A percentile compares a stretch with the other conserved stretches of the same genome.
phyloP scores from a whole-genome alignment of 2,797 vertebrate genomes.

The Tokudaia muenninki region DNA sequence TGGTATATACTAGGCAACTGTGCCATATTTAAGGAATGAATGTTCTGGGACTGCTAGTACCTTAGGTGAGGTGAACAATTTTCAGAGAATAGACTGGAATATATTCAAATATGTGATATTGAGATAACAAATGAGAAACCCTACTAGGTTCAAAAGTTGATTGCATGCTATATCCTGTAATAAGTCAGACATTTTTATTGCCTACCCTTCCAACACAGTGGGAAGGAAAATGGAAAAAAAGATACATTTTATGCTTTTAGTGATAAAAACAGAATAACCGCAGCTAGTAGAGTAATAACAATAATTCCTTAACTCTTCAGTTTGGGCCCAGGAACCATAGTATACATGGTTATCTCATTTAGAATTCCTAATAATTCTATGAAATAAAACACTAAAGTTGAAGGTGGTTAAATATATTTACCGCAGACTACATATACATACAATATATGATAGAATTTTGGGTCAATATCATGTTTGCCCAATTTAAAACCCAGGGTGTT shows the following conservation, averaged over 20 bases:
- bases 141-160: constrained; percentile 27
- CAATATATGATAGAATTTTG: background rate
- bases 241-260: constrained; percentile 57
- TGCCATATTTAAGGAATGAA: background rate
- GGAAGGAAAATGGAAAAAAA: background rate
- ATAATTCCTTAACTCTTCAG: constrained; percentile 33
- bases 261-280: constrained; percentile 35
- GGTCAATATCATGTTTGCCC: constrained; percentile 1
- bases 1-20: background rate
- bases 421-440: background rate
- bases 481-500: background rate
- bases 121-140: constrained; percentile 22
- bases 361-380: constrained; percentile 55
- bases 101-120: constrained; percentile 21
- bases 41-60: background rate
- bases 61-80: background rate
- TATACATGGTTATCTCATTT: constrained; percentile 24
- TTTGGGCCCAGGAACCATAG: background rate
- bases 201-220: background rate
- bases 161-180: background rate
- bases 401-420: background rate
- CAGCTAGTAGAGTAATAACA: background rate
- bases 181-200: constrained; percentile 59
- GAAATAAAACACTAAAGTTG: constrained; percentile 19
- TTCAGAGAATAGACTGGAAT: background rate